phyloP scores from a whole-genome alignment of 2,888 invertebrate species.

The Cephalotes varians region DNA sequence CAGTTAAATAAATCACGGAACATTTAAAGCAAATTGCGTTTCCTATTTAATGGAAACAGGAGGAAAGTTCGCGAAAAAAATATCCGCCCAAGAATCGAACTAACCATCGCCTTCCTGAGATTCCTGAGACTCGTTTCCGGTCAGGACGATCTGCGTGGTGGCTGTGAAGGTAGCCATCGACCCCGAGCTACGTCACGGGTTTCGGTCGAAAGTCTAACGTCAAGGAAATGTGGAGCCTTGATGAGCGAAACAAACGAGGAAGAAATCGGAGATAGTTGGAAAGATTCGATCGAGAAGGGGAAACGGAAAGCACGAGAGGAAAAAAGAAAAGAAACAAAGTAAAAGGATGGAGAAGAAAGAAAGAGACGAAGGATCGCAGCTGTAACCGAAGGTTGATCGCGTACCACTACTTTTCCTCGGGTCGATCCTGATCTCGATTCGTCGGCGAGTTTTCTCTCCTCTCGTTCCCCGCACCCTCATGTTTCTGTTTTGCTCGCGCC shows the following conservation, averaged over 20 bases:
- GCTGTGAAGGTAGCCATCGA: slow-evolving; percentile 81
- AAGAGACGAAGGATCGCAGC: slow-evolving; percentile 67
- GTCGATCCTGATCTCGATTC: slow-evolving; percentile 75
- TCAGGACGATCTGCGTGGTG: slow-evolving; percentile 78
- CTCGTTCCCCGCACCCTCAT: slow-evolving; percentile 34
- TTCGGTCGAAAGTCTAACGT: slow-evolving; percentile 19
- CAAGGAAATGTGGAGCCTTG: not conserved
- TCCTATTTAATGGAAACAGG: not conserved
- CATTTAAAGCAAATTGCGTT: not conserved
- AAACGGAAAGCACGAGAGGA: slow-evolving; percentile 35
- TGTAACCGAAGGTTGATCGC: slow-evolving; percentile 78
- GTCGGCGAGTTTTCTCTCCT: slow-evolving; percentile 64
- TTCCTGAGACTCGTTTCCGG: slow-evolving; percentile 69
- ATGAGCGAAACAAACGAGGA: not conserved
- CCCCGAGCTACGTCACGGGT: slow-evolving; percentile 17
- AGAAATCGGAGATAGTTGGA: slow-evolving; percentile 24
- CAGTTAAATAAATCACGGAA: not conserved
- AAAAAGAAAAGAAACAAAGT: slow-evolving; percentile 56
- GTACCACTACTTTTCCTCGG: slow-evolving; percentile 80
- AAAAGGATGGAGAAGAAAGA: slow-evolving; percentile 53
- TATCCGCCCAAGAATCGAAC: slow-evolving; percentile 58
- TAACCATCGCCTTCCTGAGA: slow-evolving; percentile 76
- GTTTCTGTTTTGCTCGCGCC: slow-evolving; percentile 56
- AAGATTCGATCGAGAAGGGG: slow-evolving; percentile 25
- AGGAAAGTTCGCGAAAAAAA: not conserved